Percentiles rank a stretch among this genome's conserved stretches.
Conservation (phyloP, 1,140 invertebrate genomes). For the Drosophila biarmipes region DNA sequence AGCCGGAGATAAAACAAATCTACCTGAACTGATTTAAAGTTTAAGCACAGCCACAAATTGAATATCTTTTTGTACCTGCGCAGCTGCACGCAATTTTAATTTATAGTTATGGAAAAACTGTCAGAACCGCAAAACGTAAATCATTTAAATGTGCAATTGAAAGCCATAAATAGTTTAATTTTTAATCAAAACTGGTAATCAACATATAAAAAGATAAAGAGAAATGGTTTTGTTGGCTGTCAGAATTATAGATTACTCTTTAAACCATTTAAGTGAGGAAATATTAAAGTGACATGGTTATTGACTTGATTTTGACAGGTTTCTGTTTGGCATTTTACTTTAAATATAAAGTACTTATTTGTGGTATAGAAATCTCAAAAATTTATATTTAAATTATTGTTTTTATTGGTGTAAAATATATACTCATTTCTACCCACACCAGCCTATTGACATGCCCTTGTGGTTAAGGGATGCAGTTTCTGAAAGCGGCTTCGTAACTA, state of each 20-base stretch:
- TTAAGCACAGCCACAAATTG: neutral
- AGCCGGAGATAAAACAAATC: constrained; percentile 3
- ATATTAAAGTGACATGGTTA: neutral
- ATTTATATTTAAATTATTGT: no score
- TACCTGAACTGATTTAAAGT: constrained; percentile 1
- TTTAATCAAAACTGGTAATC: neutral
- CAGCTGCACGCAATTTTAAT: neutral
- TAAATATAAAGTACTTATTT: no score
- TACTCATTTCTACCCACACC: no score
- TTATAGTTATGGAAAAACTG: constrained; percentile 18
- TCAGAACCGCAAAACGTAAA: constrained; percentile 12
- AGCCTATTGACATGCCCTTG: neutral
- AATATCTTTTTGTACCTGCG: neutral
- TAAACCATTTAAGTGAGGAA: neutral
- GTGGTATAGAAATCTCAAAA: no score
- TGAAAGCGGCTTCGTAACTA: constrained; percentile 18
- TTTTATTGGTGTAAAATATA: no score
- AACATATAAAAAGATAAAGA: neutral
- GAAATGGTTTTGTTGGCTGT: neutral
- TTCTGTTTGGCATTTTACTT: neutral
- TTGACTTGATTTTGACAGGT: neutral
- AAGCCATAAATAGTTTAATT: neutral
- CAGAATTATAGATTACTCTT: neutral
- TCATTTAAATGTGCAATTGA: constrained; percentile 2
- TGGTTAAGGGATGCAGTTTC: neutral